These are phyloP conservation scores for Motacilla tschutschensis DNA, from an alignment of 2,113 vertebrate genomes.

Conservation along the genomic window DNA sequence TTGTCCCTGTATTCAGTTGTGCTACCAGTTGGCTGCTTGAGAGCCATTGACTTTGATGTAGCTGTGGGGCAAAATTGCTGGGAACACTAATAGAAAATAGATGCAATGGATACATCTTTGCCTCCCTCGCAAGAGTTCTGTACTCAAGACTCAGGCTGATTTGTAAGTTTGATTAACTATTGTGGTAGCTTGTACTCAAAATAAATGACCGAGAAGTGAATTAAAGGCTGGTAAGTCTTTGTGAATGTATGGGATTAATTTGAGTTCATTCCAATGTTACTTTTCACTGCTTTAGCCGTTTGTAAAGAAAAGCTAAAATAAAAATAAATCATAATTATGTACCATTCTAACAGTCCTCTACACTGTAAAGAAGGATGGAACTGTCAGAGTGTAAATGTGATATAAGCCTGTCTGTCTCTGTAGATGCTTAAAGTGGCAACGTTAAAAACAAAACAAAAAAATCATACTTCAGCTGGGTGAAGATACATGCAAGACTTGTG, in stretches of 20 bases:
- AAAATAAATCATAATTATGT: not conserved
- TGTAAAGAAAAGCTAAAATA: not conserved
- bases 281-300: not conserved
- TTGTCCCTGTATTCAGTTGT: not conserved
- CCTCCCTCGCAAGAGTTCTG: not conserved
- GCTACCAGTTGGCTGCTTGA: not conserved
- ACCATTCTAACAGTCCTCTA: not conserved
- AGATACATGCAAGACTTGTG: fast-evolving
- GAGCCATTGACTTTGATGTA: not conserved
- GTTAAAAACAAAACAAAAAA: not conserved
- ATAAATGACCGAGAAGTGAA: not conserved
- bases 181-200: not conserved
- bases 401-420: not conserved
- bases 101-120: not conserved
- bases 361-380: not conserved
- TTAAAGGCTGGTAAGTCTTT: not conserved
- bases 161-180: not conserved
- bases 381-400: not conserved
- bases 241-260: not conserved
- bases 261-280: not conserved
- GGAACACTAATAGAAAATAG: not conserved
- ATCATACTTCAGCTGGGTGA: not conserved
- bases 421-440: not conserved
- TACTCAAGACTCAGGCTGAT: not conserved
- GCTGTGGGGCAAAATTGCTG: not conserved